These are phyloP conservation scores for Trachythela sp. DNA, from an alignment of 64 coral and sea anemone genomes.

Conservation along the genomic window DNA sequence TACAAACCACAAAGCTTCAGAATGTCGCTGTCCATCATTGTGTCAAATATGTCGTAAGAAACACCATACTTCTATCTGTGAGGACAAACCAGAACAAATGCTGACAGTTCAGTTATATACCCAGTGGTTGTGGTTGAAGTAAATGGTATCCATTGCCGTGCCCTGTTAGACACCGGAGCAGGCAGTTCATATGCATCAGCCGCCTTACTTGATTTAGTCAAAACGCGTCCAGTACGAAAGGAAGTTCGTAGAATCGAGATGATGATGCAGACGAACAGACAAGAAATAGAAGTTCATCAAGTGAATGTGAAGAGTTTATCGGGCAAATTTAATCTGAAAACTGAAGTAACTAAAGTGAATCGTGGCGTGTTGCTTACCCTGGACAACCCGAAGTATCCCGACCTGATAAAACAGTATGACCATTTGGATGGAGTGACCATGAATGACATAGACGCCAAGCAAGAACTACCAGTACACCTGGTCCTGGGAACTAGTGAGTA, in stretches of 20 bases:
- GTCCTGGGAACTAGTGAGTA: not conserved
- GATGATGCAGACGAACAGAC: not conserved
- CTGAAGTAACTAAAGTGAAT: not conserved
- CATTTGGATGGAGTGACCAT: not conserved
- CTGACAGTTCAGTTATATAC: not conserved
- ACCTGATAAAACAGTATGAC: not conserved
- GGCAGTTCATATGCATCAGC: slow-evolving; percentile 40
- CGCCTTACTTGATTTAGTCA: not conserved
- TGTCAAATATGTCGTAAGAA: not conserved
- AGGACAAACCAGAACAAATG: not conserved
- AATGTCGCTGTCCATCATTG: not conserved
- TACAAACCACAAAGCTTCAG: not conserved
- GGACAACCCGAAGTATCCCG: not conserved
- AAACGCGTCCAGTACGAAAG: not conserved
- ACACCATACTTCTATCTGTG: slow-evolving; percentile 14
- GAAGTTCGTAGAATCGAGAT: not conserved
- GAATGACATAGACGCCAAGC: not conserved
- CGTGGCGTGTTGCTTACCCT: not conserved
- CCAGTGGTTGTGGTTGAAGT: slow-evolving; percentile 22
- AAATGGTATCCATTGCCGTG: slow-evolving; percentile 6
- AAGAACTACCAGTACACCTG: not conserved
- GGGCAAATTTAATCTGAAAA: not conserved
- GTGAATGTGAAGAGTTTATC: not conserved
- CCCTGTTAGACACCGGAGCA: slow-evolving; percentile 23
- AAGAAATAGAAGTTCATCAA: not conserved